Base-by-base conservation (phyloP, 2,113 vertebrate genomes). In the Dolichotis patagonum region DNA sequence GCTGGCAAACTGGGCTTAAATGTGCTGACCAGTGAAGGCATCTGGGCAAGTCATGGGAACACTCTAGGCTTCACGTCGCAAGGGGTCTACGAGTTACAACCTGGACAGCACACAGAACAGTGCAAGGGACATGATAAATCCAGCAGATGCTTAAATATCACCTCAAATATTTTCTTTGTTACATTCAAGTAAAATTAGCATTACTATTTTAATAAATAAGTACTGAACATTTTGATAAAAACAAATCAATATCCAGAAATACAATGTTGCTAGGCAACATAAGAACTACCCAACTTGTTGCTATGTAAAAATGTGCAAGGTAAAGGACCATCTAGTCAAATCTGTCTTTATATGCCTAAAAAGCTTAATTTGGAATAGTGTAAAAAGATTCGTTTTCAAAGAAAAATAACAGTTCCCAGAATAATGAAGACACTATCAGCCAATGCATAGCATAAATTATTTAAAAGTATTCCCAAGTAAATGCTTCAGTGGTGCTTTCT, bases 371-470 rank as follows among this genome's bases (percentile, higher is more conserved):
- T 71, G n/a, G 22, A 77, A 11, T 60, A 90, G 93, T 35, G 86
- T 78, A 88, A 94, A 94, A 91, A 85, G 60, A 90, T 49, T 2
- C 0, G 78, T 84, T 91, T 94, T 90, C 30, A 4, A 85, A 88
- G 32, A 91, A 91, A 90, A 88, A 38, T 78, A 93, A 86, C 85
- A 93, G 24, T 83, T 22, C 49, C 30, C 83, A 54, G 7, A 84
- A 30, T 88, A 84, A 84, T 69, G 22, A 86, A 30, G 46, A 49
- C 24, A 30, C 30, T 52, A 54, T n/a, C 28, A 60, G 7, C 13
- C 43, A 92, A 81, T 3, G 73, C 17, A 24, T 4, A 54, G 28
- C 19, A 91, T 80, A 67, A 85, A 75, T 35, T 85, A 86, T 43
- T 95, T 85, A n/a, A 73, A 93, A 71, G 2, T 52, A 5, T 46